Conservation (phyloP, 2,888 invertebrate species). For the Marasmarcha lunaedactyla region DNA sequence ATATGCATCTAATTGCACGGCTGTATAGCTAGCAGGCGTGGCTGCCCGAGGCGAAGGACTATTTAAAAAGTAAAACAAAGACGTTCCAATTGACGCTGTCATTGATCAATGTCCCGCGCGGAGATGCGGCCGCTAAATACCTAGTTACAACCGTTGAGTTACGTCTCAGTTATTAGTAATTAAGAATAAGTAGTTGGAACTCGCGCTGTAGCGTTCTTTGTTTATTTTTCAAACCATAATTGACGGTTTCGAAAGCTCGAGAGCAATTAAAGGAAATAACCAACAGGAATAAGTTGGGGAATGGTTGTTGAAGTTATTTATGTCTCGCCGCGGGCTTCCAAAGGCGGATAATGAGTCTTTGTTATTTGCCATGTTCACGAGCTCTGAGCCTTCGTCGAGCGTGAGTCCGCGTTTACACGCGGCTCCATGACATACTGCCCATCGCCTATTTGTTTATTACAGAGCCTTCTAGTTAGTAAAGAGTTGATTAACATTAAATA, state of each 20-base stretch:
- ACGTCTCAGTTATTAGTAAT: constrained; percentile 65
- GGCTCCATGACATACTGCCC: too few species aligned
- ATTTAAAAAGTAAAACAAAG: constrained; percentile 28
- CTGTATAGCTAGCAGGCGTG: constrained; percentile 30
- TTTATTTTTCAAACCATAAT: constrained; percentile 49
- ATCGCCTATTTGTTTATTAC: not conserved
- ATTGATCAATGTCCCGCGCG: constrained; percentile 53
- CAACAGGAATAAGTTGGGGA: constrained; percentile 36
- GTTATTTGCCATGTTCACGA: constrained; percentile 14
- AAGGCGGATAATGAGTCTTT: constrained; percentile 26
- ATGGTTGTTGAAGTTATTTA: constrained; percentile 35
- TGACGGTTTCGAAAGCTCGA: constrained; percentile 40
- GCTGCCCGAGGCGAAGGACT: constrained; percentile 19
- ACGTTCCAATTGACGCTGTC: constrained; percentile 37
- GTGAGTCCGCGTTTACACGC: too few species aligned
- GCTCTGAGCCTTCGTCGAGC: too few species aligned
- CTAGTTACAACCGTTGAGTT: constrained; percentile 55
- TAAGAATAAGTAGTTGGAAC: constrained; percentile 56
- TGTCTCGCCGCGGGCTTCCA: constrained; percentile 25
- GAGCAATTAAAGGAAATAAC: constrained; percentile 56
- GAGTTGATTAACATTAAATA: too few species aligned
- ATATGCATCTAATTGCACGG: constrained; percentile 52
- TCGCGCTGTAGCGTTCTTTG: constrained; percentile 36
- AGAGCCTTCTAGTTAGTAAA: too few species aligned
- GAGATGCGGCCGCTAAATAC: constrained; percentile 52